A percentile compares a stretch with the other conserved stretches of the same genome.
Conservation (phyloP, 2,888 invertebrate genomes). For the Hydraecia micacea region DNA sequence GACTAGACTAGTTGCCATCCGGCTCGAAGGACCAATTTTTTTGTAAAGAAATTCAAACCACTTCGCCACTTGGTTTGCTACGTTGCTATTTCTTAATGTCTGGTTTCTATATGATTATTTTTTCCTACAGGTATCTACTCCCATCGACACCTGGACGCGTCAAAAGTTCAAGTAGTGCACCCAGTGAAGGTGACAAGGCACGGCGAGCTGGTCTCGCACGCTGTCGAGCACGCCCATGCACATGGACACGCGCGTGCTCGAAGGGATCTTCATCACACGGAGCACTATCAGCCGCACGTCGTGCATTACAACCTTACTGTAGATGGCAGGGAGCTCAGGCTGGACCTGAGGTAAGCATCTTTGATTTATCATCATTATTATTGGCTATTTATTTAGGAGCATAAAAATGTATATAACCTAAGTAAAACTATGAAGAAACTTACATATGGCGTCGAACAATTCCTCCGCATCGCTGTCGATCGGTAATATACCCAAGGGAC, state of each 20-base stretch:
- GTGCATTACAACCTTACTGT: slow-evolving; percentile 88
- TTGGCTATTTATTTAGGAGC: background rate
- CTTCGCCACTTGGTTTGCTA: background rate
- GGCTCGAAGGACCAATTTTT: slow-evolving; percentile 15
- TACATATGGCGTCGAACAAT: no score
- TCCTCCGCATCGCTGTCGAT: no score
- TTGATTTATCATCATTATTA: background rate
- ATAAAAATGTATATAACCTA: background rate
- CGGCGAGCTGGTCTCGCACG: slow-evolving; percentile 90
- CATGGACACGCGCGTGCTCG: slow-evolving; percentile 89
- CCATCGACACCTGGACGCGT: slow-evolving; percentile 86
- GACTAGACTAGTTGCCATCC: background rate
- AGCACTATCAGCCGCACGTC: slow-evolving; percentile 79
- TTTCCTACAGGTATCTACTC: slow-evolving; percentile 86
- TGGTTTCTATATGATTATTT: background rate
- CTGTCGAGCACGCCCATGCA: slow-evolving; percentile 89
- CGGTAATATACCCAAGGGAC: background rate
- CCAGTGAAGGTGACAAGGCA: slow-evolving; percentile 91
- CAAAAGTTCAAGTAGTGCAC: slow-evolving; percentile 90
- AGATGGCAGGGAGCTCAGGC: slow-evolving; percentile 84
- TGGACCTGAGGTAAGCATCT: slow-evolving; percentile 84
- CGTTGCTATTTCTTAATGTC: background rate
- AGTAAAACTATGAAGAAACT: background rate
- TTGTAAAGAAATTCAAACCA: background rate
- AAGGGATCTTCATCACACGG: slow-evolving; percentile 79